Evolutionary conservation across 35 echinoderm and acorn worm species (phyloP), one percentile per base, ranked within the genome.

Genomic region (Eucidaris tribuloides): DNA sequence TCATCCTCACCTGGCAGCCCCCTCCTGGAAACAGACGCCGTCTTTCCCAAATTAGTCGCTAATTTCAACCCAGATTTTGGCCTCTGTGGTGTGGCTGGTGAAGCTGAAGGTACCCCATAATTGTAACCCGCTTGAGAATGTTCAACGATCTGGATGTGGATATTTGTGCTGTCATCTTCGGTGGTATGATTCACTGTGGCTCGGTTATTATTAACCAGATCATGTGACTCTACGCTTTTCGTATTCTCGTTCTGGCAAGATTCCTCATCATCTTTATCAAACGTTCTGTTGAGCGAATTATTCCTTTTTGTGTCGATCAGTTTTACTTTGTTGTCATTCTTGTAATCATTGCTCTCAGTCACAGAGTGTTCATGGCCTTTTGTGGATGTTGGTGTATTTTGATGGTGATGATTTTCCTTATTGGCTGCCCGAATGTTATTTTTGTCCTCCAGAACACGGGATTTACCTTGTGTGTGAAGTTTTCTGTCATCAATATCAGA

Each of bases 31-130:
- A 27, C 2, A 43, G 57, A 19, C 19, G 19, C 40, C 22, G n/a
- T n/a, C n/a, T n/a, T n/a, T n/a, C n/a, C n/a, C n/a, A n/a, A n/a
- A 41, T 17, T 20, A 38, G 36, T 17, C 40, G 68, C 41, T 2
- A n/a, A 44, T 36, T 74, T 74, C 68, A 44, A 14, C 20, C 58
- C 41, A 20, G 46, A 61, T 24, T 36, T 65, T 24, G 19, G 68
- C 35, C n/a, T 77, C 25, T 25, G 2, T 40, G 28, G 65, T 9
- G 30, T 52, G 44, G 45, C 18, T 20, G 24, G 20, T 79, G 42
- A 76, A 3, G 2, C 46, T 62, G 57, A 79, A 42, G 89, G 93
- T 25, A 96, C 84, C 13, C 93, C 93, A 79, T 96, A 96, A 38
- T 96, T 91, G 45, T 91, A 96, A 15, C 83, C 88, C 36, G 19